These are phyloP conservation scores for Echinops telfairi DNA, from an alignment of 2,113 vertebrate genomes.

Conservation along the genomic window DNA sequence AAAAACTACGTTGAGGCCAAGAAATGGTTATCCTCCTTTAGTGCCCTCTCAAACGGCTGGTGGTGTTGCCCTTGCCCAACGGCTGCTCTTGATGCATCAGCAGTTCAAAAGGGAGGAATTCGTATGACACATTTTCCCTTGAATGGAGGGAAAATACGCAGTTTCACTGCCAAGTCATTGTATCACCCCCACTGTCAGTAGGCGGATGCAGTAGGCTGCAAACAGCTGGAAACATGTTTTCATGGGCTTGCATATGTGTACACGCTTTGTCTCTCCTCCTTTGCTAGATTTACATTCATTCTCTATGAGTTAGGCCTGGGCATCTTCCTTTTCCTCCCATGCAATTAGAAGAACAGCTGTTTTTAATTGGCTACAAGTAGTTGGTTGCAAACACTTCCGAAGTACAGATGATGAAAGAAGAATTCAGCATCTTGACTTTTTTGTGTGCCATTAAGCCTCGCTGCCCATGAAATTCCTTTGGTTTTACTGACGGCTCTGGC, in stretches of 20 bases:
- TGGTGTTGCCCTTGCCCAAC: not conserved
- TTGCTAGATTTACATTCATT: constrained; percentile 39
- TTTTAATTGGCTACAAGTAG: constrained; percentile 68
- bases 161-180: constrained; percentile 44
- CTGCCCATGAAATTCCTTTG: not conserved
- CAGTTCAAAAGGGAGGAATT: constrained; percentile 7
- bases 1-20: constrained; percentile 45
- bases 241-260: not conserved
- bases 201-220: not conserved
- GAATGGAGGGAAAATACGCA: not conserved
- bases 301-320: constrained; percentile 24
- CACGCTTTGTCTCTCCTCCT: not conserved
- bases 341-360: constrained; percentile 67
- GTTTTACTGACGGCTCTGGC: constrained; percentile 50
- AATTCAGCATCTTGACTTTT: constrained; percentile 55
- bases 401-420: constrained; percentile 59
- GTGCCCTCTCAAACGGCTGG: not conserved
- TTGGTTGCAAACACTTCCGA: constrained; percentile 64
- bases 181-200: not conserved
- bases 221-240: constrained; percentile 7
- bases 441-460: constrained; percentile 15
- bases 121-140: constrained; percentile 45
- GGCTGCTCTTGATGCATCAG: constrained; percentile 45
- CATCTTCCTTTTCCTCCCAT: constrained; percentile 58
- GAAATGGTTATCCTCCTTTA: not conserved